Conservation (phyloP, 2,888 invertebrate genomes). For the Brachyopa scutellaris region DNA sequence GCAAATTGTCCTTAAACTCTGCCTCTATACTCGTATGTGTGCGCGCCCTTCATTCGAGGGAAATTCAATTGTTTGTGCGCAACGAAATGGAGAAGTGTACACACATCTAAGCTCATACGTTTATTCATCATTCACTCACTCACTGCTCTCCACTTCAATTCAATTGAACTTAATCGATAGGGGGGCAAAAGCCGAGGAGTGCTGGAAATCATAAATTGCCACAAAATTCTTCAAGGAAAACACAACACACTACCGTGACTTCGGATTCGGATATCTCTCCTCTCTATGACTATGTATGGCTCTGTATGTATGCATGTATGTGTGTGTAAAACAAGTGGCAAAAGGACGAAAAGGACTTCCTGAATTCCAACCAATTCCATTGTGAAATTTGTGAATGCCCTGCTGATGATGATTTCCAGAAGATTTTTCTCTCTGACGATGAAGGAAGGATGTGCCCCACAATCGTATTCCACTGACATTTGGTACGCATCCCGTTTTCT, state of each 20-base stretch:
- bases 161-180: constrained; percentile 71
- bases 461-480: constrained; percentile 48
- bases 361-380: constrained; percentile 55
- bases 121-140: constrained; percentile 19
- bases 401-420: constrained; percentile 67
- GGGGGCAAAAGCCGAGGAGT: not conserved
- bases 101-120: constrained; percentile 37
- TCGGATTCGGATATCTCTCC: too few species aligned
- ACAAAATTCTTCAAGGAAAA: constrained; percentile 61
- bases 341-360: constrained; percentile 66
- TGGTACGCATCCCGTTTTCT: constrained; percentile 38
- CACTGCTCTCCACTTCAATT: constrained; percentile 54
- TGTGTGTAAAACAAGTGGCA: constrained; percentile 33
- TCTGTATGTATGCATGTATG: not conserved
- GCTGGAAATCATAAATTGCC: constrained; percentile 59
- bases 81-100: constrained; percentile 62
- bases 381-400: constrained; percentile 69
- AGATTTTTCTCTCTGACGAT: constrained; percentile 18
- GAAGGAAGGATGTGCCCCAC: constrained; percentile 67
- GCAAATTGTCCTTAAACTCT: constrained; percentile 66
- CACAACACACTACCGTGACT: not conserved
- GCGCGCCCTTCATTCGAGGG: constrained; percentile 57
- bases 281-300: too few species aligned
- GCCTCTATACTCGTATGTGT: constrained; percentile 1
- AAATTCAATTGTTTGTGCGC: constrained; percentile 75